These are phyloP conservation scores for Lepidothrix coronata DNA, from an alignment of 2,113 vertebrate genomes.

Conservation along the genomic window DNA sequence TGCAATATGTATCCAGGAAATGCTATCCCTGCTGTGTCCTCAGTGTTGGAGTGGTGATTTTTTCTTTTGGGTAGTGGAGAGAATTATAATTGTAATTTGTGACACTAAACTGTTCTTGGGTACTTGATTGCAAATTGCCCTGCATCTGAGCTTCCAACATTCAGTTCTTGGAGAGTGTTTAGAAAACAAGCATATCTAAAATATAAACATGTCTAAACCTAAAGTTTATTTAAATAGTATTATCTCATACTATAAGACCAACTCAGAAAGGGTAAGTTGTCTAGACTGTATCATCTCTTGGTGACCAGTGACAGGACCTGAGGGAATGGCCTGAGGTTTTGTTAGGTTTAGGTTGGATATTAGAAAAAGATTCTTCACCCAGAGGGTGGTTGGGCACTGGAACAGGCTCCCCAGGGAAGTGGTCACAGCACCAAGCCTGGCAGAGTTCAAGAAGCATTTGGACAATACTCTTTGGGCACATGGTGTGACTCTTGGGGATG, in stretches of 20 bases:
- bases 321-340: not conserved
- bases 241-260: not conserved
- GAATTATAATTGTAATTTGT: not conserved
- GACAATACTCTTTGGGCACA: not conserved
- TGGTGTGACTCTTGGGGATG: not conserved
- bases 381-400: not conserved
- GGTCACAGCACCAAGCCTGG: not conserved
- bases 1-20: not conserved
- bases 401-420: not conserved
- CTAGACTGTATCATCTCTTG: not conserved
- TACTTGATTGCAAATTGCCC: not conserved
- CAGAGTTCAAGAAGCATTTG: not conserved
- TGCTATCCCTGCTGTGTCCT: not conserved
- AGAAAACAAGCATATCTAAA: not conserved
- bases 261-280: not conserved
- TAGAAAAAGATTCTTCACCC: not conserved
- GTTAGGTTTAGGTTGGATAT: not conserved
- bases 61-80: not conserved
- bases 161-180: not conserved
- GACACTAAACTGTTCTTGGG: not conserved
- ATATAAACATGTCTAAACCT: not conserved
- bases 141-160: not conserved
- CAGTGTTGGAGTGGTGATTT: not conserved
- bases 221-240: not conserved
- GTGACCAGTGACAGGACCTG: not conserved